phyloP scores from a whole-genome alignment of 2,113 vertebrate genomes.

The Centropus unirufus region DNA sequence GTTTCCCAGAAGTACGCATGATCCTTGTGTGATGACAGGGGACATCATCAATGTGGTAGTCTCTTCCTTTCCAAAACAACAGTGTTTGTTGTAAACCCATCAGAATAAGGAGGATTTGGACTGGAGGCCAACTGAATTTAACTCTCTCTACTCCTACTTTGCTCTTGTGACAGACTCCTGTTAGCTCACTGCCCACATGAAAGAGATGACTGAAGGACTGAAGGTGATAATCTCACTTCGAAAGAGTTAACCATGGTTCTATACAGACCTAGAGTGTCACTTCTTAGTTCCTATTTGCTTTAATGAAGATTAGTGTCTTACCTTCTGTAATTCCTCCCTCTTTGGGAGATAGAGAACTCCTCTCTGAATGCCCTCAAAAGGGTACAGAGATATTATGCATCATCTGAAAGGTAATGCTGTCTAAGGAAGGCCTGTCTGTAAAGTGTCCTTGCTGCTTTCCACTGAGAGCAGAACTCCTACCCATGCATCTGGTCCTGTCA shows the following conservation, averaged over 20 bases:
- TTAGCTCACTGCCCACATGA: not conserved
- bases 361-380: not conserved
- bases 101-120: not conserved
- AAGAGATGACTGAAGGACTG: not conserved
- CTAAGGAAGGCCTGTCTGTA: not conserved
- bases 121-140: not conserved
- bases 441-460: not conserved
- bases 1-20: not conserved
- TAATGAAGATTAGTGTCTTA: not conserved
- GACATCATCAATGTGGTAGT: accelerated
- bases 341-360: not conserved
- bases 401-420: not conserved
- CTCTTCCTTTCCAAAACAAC: not conserved
- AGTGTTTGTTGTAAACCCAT: not conserved
- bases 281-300: not conserved
- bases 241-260: not conserved
- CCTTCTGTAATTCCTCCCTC: not conserved
- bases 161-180: not conserved
- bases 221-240: not conserved
- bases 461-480: not conserved
- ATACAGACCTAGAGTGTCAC: not conserved
- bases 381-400: not conserved
- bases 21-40: too few relatives aligned
- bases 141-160: not conserved
- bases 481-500: accelerated